Conservation (phyloP, 2,888 invertebrate genomes). For the Dicyrtoma fusca region DNA sequence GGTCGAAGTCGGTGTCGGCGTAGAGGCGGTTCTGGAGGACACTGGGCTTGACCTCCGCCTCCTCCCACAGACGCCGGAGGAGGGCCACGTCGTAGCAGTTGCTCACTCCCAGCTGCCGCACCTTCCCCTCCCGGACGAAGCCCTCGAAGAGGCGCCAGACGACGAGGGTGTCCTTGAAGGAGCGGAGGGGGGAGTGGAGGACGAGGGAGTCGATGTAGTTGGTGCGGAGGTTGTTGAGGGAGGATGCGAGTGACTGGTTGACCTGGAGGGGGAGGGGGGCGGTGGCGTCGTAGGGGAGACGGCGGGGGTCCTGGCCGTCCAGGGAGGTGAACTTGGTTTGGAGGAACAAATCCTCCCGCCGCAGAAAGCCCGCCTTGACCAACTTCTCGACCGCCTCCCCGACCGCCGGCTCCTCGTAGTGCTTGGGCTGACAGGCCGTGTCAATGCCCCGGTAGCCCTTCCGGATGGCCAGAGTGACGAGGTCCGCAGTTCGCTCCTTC, state of each 20-base stretch:
- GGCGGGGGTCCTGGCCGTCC: slow-evolving; percentile 52
- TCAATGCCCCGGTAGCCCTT: slow-evolving; percentile 53
- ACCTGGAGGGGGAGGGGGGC: slow-evolving; percentile 47
- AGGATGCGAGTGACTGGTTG: slow-evolving; percentile 46
- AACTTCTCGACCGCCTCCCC: slow-evolving; percentile 37
- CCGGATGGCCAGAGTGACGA: slow-evolving; percentile 47
- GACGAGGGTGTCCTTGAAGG: slow-evolving; percentile 47
- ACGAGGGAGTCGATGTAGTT: slow-evolving; percentile 54
- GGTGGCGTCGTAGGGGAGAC: slow-evolving; percentile 50
- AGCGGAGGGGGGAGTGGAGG: slow-evolving; percentile 52
- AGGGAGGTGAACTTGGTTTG: slow-evolving; percentile 55
- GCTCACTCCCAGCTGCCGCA: slow-evolving; percentile 39
- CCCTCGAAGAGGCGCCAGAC: slow-evolving; percentile 53
- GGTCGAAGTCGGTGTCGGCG: slow-evolving; percentile 31
- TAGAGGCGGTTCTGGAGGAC: slow-evolving; percentile 40
- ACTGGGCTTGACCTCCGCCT: slow-evolving; percentile 38
- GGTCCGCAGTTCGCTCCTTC: slow-evolving; percentile 48
- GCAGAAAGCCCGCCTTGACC: slow-evolving; percentile 18
- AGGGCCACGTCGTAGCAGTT: slow-evolving; percentile 38
- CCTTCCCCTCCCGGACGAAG: slow-evolving; percentile 46
- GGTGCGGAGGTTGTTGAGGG: slow-evolving; percentile 49
- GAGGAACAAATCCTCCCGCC: slow-evolving; percentile 40
- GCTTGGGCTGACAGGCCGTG: slow-evolving; percentile 55
- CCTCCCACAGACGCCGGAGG: slow-evolving; percentile 32
- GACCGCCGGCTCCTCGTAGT: slow-evolving; percentile 51